Conservation (phyloP, 2,113 vertebrate genomes). For the Camarhynchus parvulus region DNA sequence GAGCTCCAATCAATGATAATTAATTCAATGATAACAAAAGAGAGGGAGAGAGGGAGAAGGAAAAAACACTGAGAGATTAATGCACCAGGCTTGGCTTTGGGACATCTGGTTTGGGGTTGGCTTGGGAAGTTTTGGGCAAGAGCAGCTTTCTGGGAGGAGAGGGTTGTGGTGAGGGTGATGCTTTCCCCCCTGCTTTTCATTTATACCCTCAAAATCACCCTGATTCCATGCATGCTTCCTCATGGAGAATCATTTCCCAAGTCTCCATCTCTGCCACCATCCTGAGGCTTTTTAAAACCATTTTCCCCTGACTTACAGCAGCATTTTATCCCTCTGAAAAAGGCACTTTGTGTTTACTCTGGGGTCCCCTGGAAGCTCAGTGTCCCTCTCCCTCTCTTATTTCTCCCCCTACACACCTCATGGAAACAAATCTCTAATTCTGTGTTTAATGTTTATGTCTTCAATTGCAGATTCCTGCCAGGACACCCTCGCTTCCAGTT, state of each 20-base stretch:
- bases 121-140: neutral
- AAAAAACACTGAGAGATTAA: neutral
- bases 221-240: neutral
- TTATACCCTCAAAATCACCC: neutral
- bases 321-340: neutral
- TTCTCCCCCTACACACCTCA: neutral
- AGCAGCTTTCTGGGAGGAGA: neutral
- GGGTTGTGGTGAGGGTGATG: neutral
- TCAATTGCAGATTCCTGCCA: slow-evolving; percentile 78
- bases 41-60: neutral
- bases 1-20: slow-evolving; percentile 58
- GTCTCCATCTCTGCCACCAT: neutral
- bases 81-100: slow-evolving; percentile 30
- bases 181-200: neutral
- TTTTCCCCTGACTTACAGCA: neutral
- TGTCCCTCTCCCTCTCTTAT: neutral
- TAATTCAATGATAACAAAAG: slow-evolving; percentile 47
- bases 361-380: neutral
- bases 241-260: neutral
- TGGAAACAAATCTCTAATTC: neutral
- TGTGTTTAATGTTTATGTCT: slow-evolving; percentile 59
- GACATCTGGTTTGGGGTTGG: neutral
- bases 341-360: neutral
- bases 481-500: slow-evolving; percentile 74
- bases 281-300: neutral